Evolutionary conservation across 37 sponge, comb jelly and placozoan genomes (phyloP).

Genomic region (Crambe crambe): DNA sequence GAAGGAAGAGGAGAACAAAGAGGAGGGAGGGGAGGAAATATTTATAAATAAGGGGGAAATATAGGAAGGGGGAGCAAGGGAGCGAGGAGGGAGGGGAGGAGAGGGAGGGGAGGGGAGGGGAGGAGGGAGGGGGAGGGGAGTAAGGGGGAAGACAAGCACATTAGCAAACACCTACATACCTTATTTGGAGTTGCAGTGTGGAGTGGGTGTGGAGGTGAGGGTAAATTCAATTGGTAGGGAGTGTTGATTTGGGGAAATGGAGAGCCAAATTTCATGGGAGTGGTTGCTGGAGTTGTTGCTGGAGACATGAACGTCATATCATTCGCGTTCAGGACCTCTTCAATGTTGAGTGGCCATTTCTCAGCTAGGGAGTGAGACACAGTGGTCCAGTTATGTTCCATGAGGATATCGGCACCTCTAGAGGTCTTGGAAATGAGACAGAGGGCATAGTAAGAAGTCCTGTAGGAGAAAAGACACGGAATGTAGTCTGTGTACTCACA

Average conservation of each 20-base stretch:
- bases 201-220: too few species aligned
- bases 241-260: too few species aligned
- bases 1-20: background rate
- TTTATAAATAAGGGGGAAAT: background rate
- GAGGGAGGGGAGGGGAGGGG: slow-evolving; percentile 2
- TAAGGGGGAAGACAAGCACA: background rate
- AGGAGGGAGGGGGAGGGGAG: background rate
- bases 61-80: slow-evolving; percentile 21
- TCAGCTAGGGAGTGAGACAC: slow-evolving; percentile 68
- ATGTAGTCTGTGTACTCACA: too few species aligned
- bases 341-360: slow-evolving; percentile 70
- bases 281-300: background rate
- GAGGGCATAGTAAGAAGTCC: slow-evolving; percentile 83
- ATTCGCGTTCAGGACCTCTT: background rate
- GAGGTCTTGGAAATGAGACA: slow-evolving; percentile 79
- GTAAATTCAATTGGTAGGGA: too few species aligned
- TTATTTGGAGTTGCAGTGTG: too few species aligned
- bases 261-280: background rate
- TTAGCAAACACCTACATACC: background rate
- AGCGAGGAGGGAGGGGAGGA: slow-evolving; percentile 5
- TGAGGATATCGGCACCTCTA: slow-evolving; percentile 54
- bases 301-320: background rate
- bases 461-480: slow-evolving; percentile 6
- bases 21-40: background rate
- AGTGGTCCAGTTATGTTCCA: slow-evolving; percentile 63